Base-by-base conservation (phyloP, 2,113 vertebrate genomes). In the Chaetodon auriga region DNA sequence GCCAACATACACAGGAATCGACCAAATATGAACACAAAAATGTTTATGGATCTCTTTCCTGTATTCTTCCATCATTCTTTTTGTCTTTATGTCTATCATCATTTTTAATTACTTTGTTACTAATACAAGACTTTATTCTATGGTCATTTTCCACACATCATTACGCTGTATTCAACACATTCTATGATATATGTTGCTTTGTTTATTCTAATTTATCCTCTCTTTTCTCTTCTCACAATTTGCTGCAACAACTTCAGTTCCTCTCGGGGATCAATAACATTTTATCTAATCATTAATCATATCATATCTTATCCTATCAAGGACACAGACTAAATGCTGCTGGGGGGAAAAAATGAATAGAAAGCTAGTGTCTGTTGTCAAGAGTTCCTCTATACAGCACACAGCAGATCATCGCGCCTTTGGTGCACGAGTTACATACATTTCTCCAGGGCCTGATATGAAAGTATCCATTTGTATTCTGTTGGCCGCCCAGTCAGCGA, bases 391-490 rank as follows among this genome's bases (percentile, higher is more conserved):
- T 80, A 58, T 35, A 54, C 49, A 81, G 71, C 81, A 45, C 48
- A 54, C 62, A 69, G 62, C 68, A 74, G 25, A 80, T 85, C 72
- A 79, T 38, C 49, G 66, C 35, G 75, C 64, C 85, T 81, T 83
- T 65, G 78, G 81, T 68, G 64, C 71, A 81, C 71, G 81, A 70
- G 78, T 66, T 69, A 69, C 13, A n/a, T n/a, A 83, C 53, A 74
- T 82, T 76, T 69, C 82, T 87, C 74, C 78, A 55, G 73, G 77
- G 78, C 80, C 75, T 46, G 82, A 87, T 83, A 83, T 80, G 68
- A 91, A 79, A 83, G 68, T 45, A 55, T 14, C 66, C 85, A 79
- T 92, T 89, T 90, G 82, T 86, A 86, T 93, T 86, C 80, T 49
- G 81, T 38, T 58, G 23, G 72, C 38, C 53, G 25, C 23, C 71